Conservation (phyloP, 2,888 invertebrate genomes). For the Hypomecis punctinalis region DNA sequence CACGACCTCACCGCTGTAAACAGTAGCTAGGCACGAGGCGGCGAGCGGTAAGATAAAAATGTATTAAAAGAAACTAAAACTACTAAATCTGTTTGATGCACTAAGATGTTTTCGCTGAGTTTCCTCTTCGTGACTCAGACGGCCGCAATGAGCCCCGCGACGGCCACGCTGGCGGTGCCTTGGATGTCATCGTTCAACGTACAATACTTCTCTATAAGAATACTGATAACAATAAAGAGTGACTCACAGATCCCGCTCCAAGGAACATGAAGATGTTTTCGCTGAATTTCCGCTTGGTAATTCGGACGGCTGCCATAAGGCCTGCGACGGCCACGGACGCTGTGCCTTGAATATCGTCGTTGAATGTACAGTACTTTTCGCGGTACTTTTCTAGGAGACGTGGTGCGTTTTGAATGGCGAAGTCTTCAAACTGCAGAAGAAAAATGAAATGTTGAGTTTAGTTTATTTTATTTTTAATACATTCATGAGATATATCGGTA, state of each 20-base stretch:
- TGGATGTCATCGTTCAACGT: too few relatives aligned
- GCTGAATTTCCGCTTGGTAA: constrained; percentile 92
- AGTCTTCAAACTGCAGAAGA: constrained; percentile 94
- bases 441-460: background rate
- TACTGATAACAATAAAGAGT: too few relatives aligned
- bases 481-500: too few relatives aligned
- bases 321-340: constrained; percentile 98
- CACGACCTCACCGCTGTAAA: too few relatives aligned
- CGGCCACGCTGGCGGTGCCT: constrained; percentile 96
- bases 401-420: constrained; percentile 99
- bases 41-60: too few relatives aligned
- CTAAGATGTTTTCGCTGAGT: constrained; percentile 93
- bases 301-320: constrained; percentile 89
- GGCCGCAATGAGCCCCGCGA: constrained; percentile 95
- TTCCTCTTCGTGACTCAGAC: constrained; percentile 90
- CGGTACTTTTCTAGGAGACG: constrained; percentile 96
- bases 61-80: too few relatives aligned
- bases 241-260: too few relatives aligned
- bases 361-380: constrained; percentile 97
- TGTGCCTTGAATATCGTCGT: constrained; percentile 99
- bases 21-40: too few relatives aligned
- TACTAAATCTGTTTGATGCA: too few relatives aligned
- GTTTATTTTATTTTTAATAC: too few relatives aligned
- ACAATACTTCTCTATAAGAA: too few relatives aligned
- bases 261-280: constrained; percentile 91